phyloP scores from a whole-genome alignment of 2,797 vertebrate species.

The Adrianichthys oophorus region DNA sequence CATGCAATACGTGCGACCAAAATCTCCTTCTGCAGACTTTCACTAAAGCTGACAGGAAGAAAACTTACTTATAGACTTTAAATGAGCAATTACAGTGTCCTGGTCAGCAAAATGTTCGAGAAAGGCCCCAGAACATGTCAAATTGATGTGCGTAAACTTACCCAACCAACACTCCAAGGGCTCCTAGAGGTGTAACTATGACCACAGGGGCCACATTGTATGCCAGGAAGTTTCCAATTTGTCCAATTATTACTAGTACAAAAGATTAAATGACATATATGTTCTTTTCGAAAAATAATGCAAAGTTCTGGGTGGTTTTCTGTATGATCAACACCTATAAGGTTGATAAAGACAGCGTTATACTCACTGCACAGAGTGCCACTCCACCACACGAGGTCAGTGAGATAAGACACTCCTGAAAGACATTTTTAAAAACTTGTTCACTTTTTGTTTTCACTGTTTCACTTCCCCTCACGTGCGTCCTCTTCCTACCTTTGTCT shows the following conservation, averaged over 20 bases:
- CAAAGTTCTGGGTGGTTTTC: not conserved
- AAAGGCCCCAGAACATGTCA: no score
- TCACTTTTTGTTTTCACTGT: not conserved
- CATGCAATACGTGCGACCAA: no score
- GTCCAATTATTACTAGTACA: constrained; percentile 89
- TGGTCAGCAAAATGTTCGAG: no score
- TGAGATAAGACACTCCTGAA: constrained; percentile 87
- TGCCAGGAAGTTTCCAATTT: constrained; percentile 95
- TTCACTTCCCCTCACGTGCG: no score
- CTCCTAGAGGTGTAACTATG: constrained; percentile 92
- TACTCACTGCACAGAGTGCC: constrained; percentile 94
- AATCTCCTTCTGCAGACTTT: no score
- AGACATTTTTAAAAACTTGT: not conserved
- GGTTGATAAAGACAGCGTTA: constrained; percentile 13
- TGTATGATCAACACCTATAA: not conserved
- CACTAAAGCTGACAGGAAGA: no score
- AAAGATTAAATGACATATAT: constrained; percentile 24
- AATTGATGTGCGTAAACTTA: constrained; percentile 62
- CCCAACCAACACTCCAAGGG: constrained; percentile 97
- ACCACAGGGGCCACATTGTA: constrained; percentile 93
- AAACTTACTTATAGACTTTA: no score
- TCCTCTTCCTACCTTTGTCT: constrained; percentile 77
- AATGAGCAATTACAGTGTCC: no score
- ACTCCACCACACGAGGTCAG: constrained; percentile 92
- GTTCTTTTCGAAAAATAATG: not conserved